Percentiles rank a stretch among this genome's conserved stretches.
phyloP scores from a whole-genome alignment of 2,797 vertebrate genomes.

The Semotilus atromaculatus region DNA sequence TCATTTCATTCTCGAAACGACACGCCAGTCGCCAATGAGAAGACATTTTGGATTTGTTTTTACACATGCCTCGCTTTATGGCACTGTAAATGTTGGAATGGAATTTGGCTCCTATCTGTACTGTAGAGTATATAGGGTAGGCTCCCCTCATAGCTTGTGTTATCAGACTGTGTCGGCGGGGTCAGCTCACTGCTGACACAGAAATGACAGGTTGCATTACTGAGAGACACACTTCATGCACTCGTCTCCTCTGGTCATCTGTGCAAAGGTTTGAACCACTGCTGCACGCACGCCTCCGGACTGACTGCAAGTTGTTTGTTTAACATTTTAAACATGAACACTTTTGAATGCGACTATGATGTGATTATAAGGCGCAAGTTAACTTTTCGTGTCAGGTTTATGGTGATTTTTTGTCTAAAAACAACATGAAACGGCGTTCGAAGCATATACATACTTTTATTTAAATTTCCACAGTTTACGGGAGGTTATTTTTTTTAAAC shows the following conservation, averaged over 20 bases:
- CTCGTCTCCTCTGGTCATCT: conserved; percentile 61
- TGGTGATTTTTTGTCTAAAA: background rate
- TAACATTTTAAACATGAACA: background rate
- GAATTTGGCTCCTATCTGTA: conserved; percentile 16
- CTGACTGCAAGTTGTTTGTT: background rate
- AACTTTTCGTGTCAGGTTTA: background rate
- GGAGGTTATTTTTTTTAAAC: background rate
- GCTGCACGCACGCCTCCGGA: background rate
- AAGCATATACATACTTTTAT: background rate
- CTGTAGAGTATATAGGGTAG: background rate
- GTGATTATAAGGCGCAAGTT: background rate
- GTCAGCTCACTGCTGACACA: conserved; percentile 62
- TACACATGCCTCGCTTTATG: background rate
- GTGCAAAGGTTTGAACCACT: conserved; percentile 56
- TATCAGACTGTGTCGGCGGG: conserved; percentile 6
- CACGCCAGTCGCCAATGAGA: background rate
- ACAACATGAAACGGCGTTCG: background rate
- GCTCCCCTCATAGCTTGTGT: conserved; percentile 1
- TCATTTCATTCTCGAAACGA: background rate
- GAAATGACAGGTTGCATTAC: conserved; percentile 72
- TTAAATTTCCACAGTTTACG: background rate
- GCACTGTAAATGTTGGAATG: background rate
- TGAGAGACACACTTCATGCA: conserved; percentile 58
- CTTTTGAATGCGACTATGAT: background rate
- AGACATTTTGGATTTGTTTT: background rate